These are phyloP conservation scores for Cinclus mexicanus DNA, from an alignment of 2,113 vertebrate species.

Conservation along the genomic window DNA sequence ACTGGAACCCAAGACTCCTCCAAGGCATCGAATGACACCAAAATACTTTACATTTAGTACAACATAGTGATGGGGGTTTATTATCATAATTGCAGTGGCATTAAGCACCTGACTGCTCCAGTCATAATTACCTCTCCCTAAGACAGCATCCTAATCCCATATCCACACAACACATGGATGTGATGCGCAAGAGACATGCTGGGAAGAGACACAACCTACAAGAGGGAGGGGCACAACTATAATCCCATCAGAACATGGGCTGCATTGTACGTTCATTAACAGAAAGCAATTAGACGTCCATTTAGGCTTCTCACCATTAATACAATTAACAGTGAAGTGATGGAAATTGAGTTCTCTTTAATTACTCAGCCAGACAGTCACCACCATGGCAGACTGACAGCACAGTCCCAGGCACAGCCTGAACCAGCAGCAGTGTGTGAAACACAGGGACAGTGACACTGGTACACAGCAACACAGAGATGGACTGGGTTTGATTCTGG, in stretches of 20 bases:
- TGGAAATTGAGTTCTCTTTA: background rate
- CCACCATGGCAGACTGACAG: background rate
- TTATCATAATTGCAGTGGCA: background rate
- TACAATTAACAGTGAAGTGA: background rate
- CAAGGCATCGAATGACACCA: background rate
- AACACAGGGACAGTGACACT: background rate
- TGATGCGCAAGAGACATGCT: accelerated
- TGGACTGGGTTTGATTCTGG: background rate
- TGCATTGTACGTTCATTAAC: accelerated
- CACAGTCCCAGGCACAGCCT: background rate
- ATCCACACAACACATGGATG: background rate
- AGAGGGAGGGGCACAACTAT: background rate
- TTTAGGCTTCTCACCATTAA: background rate
- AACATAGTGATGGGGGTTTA: background rate
- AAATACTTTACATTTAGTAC: background rate
- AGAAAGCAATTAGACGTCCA: background rate
- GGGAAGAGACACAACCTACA: background rate
- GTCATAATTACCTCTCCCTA: background rate
- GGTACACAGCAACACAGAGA: background rate
- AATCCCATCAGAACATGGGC: background rate
- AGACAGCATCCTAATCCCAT: background rate
- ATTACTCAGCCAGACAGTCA: background rate
- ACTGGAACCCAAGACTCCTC: background rate
- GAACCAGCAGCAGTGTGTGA: background rate
- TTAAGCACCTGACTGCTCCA: background rate